A percentile compares a stretch with the other conserved stretches of the same genome.
Evolutionary conservation across 2,797 vertebrate genomes (phyloP).

Genomic region (Cygnus olor): DNA sequence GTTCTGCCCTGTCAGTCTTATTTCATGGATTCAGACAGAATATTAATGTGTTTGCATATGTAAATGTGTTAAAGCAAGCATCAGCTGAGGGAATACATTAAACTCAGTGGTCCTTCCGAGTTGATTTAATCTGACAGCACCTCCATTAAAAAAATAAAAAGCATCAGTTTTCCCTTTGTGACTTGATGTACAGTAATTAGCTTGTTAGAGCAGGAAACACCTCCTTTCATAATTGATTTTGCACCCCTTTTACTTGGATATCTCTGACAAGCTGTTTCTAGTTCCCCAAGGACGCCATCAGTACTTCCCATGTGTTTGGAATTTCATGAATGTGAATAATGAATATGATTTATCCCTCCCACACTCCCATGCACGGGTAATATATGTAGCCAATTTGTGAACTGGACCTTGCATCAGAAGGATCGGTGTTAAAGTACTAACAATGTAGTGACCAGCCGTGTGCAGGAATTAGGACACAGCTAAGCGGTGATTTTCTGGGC

Average conservation of each 20-base stretch:
- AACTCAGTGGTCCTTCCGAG: slow-evolving; percentile 18
- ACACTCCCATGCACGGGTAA: slow-evolving; percentile 59
- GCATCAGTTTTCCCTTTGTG: slow-evolving; percentile 74
- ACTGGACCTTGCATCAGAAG: slow-evolving; percentile 18
- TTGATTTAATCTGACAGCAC: slow-evolving; percentile 72
- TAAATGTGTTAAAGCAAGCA: slow-evolving; percentile 63
- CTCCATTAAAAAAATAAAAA: slow-evolving; percentile 75
- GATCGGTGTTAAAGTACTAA: slow-evolving; percentile 25
- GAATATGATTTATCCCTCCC: slow-evolving; percentile 73
- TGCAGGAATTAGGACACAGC: neutral
- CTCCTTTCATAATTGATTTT: slow-evolving; percentile 78
- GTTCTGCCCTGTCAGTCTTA: slow-evolving; percentile 51
- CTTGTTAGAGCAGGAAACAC: slow-evolving; percentile 76
- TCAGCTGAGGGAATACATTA: slow-evolving; percentile 66
- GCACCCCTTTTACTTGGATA: slow-evolving; percentile 75
- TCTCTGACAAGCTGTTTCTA: slow-evolving; percentile 75
- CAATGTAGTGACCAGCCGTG: neutral
- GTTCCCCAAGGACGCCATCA: slow-evolving; percentile 72
- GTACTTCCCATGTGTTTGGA: slow-evolving; percentile 75
- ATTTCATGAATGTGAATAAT: slow-evolving; percentile 75
- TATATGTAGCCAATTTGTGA: slow-evolving; percentile 64
- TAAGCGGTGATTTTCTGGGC: slow-evolving; percentile 23
- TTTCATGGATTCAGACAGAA: slow-evolving; percentile 12
- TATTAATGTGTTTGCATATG: slow-evolving; percentile 68
- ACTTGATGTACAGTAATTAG: slow-evolving; percentile 76